phyloP scores from a whole-genome alignment of 2,888 invertebrate genomes.

The Nephrotoma guestfalica region DNA sequence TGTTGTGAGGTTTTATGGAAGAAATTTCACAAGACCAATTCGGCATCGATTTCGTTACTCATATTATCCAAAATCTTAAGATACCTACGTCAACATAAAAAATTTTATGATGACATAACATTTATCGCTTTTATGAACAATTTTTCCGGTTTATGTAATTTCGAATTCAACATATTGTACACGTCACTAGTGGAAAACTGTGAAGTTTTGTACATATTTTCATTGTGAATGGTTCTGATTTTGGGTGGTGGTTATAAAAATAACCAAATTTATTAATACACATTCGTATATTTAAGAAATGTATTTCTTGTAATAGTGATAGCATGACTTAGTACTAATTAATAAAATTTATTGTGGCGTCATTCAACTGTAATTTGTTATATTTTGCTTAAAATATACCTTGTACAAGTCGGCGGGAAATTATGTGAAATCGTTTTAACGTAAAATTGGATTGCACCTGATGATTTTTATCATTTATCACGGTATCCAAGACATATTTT shows the following conservation, averaged over 20 bases:
- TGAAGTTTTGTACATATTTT: neutral
- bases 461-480: too few species aligned
- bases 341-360: too few species aligned
- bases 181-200: neutral
- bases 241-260: neutral
- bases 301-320: neutral
- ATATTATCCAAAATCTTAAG: neutral
- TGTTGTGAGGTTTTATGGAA: neutral
- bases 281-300: neutral
- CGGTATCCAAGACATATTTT: too few species aligned
- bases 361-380: too few species aligned
- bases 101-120: neutral
- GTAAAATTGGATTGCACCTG: too few species aligned
- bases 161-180: neutral
- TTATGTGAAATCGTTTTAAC: too few species aligned
- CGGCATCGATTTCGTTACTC: neutral
- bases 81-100: neutral
- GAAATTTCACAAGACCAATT: neutral
- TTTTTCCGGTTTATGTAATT: neutral
- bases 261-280: neutral
- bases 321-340: neutral
- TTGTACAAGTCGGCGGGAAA: too few species aligned
- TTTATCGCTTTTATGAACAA: neutral
- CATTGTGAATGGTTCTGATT: neutral
- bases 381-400: too few species aligned